Percentiles rank a stretch among this genome's conserved stretches.
phyloP scores from a whole-genome alignment of 2,113 vertebrate species.

The Oceanites oceanicus region DNA sequence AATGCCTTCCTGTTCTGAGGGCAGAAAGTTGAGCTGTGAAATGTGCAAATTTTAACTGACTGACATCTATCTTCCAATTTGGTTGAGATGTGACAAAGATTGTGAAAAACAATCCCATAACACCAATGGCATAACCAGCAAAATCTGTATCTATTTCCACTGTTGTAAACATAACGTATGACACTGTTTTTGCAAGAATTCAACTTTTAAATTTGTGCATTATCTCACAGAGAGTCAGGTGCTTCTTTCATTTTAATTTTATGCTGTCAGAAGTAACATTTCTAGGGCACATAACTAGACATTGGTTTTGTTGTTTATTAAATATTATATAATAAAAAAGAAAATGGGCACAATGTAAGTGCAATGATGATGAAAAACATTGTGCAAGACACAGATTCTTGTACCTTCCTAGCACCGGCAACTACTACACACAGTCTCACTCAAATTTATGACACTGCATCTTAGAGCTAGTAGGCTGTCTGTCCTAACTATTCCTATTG shows the following conservation, averaged over 20 bases:
- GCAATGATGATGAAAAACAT: neutral
- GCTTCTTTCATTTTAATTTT: neutral
- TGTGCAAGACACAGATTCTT: neutral
- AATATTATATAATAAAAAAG: neutral
- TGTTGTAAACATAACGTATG: neutral
- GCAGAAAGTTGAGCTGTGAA: neutral
- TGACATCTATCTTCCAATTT: neutral
- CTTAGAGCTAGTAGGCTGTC: neutral
- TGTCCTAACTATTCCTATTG: neutral
- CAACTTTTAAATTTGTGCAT: neutral
- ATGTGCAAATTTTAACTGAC: neutral
- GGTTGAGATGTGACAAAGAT: neutral
- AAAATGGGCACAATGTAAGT: neutral
- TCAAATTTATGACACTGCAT: neutral
- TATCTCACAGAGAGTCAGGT: neutral
- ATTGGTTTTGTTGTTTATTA: neutral
- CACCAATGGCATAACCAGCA: neutral
- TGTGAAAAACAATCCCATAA: neutral
- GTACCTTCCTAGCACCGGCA: neutral
- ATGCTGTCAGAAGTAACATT: neutral
- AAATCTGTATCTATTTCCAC: neutral
- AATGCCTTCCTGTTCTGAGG: neutral
- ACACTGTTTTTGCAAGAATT: neutral
- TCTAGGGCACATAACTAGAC: neutral
- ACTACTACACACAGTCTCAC: neutral